Evolutionary conservation across 2,113 vertebrate genomes (phyloP).

Genomic region (Cephalopterus ornatus): DNA sequence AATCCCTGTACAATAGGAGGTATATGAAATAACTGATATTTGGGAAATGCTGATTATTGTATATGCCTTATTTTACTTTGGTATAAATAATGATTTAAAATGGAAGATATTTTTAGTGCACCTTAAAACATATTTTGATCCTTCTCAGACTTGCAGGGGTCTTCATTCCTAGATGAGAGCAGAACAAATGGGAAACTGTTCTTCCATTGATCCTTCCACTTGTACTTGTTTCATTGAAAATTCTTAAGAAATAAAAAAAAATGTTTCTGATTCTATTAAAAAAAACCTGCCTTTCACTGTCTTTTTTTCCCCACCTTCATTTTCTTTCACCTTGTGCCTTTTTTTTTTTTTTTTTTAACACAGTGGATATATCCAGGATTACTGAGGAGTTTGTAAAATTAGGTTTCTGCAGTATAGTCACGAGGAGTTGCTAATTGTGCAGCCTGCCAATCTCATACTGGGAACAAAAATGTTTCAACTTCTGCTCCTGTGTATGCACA

Average conservation of each 20-base stretch:
- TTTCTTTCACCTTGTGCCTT: not conserved
- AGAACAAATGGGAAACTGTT: not conserved
- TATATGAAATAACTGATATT: not conserved
- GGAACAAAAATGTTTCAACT: not conserved
- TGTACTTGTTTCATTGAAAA: not conserved
- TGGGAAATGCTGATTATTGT: not conserved
- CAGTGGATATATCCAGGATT: not conserved
- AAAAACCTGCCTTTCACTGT: not conserved
- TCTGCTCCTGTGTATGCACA: not conserved
- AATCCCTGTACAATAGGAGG: not conserved
- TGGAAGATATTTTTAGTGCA: not conserved
- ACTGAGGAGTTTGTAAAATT: not conserved
- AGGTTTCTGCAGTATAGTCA: not conserved
- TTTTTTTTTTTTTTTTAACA: not conserved
- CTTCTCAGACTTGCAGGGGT: not conserved
- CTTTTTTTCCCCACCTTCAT: not conserved
- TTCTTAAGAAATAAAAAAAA: not conserved
- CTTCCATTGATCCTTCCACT: not conserved
- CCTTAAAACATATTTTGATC: not conserved
- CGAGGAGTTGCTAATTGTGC: not conserved
- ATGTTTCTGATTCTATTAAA: not conserved
- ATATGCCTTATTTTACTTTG: not conserved
- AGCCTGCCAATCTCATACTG: not conserved
- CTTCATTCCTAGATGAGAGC: not conserved
- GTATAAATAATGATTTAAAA: not conserved